Conservation (phyloP, 1,140 invertebrate genomes). For the Trinorchestia longiramus region DNA sequence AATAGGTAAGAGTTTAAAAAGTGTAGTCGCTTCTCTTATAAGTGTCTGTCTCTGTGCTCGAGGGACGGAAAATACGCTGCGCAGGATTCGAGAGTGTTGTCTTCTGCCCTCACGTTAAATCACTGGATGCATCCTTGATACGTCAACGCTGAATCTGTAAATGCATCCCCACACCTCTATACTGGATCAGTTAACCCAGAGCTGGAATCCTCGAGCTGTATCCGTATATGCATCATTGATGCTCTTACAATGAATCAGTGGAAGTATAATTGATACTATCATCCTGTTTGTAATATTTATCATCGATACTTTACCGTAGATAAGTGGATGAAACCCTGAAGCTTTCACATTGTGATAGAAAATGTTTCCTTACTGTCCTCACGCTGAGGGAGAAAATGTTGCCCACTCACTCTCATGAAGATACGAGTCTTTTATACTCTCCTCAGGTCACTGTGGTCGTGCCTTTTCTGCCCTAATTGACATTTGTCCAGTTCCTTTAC, state of each 20-base stretch:
- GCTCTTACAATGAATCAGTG: background rate
- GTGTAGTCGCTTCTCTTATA: background rate
- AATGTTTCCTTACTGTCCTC: background rate
- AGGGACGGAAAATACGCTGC: background rate
- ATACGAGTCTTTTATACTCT: background rate
- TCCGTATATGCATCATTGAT: background rate
- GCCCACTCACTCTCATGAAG: background rate
- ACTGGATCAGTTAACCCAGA: too few species aligned
- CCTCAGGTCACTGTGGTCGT: background rate
- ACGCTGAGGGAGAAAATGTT: background rate
- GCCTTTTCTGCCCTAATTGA: background rate
- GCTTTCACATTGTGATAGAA: too few species aligned
- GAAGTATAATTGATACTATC: too few species aligned
- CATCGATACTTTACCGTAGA: too few species aligned
- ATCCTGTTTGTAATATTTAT: too few species aligned
- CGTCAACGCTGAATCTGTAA: too few species aligned
- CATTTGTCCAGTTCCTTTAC: background rate
- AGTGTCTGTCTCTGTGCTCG: background rate
- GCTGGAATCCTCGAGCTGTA: background rate
- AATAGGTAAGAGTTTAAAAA: background rate
- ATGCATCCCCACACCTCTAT: too few species aligned
- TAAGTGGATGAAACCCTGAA: background rate
- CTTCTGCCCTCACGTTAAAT: background rate
- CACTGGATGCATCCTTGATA: background rate
- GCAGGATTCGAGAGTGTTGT: background rate